Percentiles rank a stretch among this genome's conserved stretches.
Conservation (phyloP, 1,140 invertebrate genomes). For the Daktulosphaira vitifoliae region DNA sequence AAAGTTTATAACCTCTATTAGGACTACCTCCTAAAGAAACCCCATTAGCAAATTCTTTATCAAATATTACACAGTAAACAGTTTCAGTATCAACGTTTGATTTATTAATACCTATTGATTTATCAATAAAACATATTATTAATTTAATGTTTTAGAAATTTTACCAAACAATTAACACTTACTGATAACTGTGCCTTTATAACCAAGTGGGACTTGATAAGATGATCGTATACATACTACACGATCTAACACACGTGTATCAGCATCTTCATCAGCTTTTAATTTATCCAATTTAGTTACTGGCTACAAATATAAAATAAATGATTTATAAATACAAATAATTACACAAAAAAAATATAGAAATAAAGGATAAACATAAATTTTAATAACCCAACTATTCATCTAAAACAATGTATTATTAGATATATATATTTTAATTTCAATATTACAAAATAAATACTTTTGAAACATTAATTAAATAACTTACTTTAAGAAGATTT, state of each 20-base stretch:
- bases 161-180: conserved; percentile 35
- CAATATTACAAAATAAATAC: too few relatives aligned
- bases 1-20: conserved; percentile 49
- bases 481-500: conserved; percentile 33
- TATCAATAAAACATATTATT: too few relatives aligned
- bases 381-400: too few relatives aligned
- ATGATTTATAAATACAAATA: too few relatives aligned
- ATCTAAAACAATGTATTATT: too few relatives aligned
- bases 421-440: too few relatives aligned
- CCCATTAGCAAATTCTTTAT: conserved; percentile 61
- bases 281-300: conserved; percentile 44
- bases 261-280: conserved; percentile 56
- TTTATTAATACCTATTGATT: conserved; percentile 45
- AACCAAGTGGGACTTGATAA: conserved; percentile 69
- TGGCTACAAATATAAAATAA: too few relatives aligned
- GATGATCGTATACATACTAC: conserved; percentile 66
- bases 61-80: conserved; percentile 68
- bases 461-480: too few relatives aligned
- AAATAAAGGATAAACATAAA: too few relatives aligned
- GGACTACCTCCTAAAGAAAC: conserved; percentile 49
- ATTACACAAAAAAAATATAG: too few relatives aligned
- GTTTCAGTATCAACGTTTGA: conserved; percentile 47
- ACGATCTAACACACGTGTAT: conserved; percentile 67
- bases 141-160: too few relatives aligned
- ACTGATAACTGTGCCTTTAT: conserved; percentile 71